phyloP scores from a whole-genome alignment of 2,797 vertebrate genomes.

The Cryptoprocta ferox region DNA sequence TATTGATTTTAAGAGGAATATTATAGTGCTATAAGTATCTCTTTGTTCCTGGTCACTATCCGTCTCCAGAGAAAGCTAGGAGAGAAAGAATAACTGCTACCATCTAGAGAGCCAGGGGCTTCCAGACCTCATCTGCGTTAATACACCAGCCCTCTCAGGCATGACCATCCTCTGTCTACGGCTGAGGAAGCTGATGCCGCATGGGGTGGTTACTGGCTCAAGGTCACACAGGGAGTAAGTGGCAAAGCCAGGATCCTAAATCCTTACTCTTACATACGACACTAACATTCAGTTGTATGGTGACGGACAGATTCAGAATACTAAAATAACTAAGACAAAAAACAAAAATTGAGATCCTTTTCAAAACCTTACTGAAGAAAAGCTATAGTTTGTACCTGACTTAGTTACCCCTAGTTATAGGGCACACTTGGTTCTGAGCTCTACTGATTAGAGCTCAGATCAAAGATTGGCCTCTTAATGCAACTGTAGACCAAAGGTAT shows the following conservation, averaged over 20 bases:
- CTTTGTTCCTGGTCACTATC: conserved; percentile 7
- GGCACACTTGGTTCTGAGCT: neutral
- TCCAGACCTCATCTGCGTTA: neutral
- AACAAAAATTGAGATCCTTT: neutral
- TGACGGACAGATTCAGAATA: neutral
- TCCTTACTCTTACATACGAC: neutral
- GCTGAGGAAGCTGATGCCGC: neutral
- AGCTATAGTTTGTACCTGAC: neutral
- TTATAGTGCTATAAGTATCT: neutral
- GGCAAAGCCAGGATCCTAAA: neutral
- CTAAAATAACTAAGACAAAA: conserved; percentile 45
- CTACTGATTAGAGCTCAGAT: neutral
- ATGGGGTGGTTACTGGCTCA: neutral
- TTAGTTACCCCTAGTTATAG: neutral
- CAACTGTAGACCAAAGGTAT: neutral
- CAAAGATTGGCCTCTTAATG: conserved; percentile 48
- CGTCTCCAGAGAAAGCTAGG: conserved; percentile 29
- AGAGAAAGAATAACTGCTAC: neutral
- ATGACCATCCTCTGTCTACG: neutral
- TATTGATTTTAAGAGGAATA: conserved; percentile 43
- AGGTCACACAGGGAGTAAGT: neutral
- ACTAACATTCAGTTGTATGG: neutral
- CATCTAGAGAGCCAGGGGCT: neutral
- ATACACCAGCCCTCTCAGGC: neutral
- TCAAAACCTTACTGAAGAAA: neutral